Base-by-base conservation (phyloP, 2,113 vertebrate species). In the Promerops cafer region DNA sequence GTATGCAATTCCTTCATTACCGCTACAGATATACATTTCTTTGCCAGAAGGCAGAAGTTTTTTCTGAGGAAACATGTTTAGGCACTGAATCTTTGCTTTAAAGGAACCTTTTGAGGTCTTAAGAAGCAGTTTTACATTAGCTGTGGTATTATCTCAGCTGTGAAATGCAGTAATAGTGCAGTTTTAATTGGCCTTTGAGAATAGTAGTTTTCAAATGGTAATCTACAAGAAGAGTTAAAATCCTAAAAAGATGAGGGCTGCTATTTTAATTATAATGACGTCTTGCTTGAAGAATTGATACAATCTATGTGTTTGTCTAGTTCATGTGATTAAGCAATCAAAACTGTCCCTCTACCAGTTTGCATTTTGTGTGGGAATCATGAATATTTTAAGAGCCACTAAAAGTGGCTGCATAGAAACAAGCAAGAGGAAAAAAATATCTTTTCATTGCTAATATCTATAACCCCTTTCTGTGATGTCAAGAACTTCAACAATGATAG, bases 171-270 rank as follows among this genome's bases (percentile, higher is more conserved):
- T 93, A 89, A 93, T 89, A 93, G 94, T 79, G 23, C 52, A 40
- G 57, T 60, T 83, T 92, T 95, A 95, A 85, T 87, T 91, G 30
- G 63, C 45, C 30, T 96, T 89, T 95, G 64, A 94, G 97, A 95
- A 76, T 10, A 12, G 54, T 50, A 93, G 64, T 96, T 97, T 97
- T 97, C 87, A 94, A 78, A 83, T 56, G 60, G 57, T 64, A 93
- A 84, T 85, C 64, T 94, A 85, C 6, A 64, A 82, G 30, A 54
- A 87, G 30, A 56, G 49, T 92, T 91, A 94, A 89, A 96, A 92
- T 81, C 16, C 40, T 92, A 35, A 89, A 86, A 88, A 93, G 40
- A 20, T 1, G 1, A 85, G 69, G 71, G 40, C 22, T 90, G 40
- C 65, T 82, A 27, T 69, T 97, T 95, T 83, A 96, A 74, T 74